These are phyloP conservation scores for Ctenicera cuprea DNA, from an alignment of 2,888 invertebrate genomes.

Conservation along the genomic window DNA sequence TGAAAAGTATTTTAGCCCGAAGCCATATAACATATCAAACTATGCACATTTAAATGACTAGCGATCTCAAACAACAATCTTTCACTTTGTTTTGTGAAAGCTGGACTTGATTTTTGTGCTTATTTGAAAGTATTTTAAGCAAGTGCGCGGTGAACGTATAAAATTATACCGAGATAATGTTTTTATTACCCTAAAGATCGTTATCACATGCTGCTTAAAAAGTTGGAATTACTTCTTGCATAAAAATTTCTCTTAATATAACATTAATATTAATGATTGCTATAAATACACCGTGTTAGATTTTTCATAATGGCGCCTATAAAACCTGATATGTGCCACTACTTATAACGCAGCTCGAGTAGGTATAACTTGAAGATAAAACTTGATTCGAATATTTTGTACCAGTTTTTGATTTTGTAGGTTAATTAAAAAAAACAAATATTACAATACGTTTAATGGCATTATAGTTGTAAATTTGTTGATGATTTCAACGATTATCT, in stretches of 20 bases:
- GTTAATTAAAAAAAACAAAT: too few relatives aligned
- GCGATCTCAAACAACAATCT: constrained; percentile 48
- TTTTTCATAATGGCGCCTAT: constrained; percentile 38
- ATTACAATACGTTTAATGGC: too few relatives aligned
- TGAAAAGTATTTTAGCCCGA: constrained; percentile 33
- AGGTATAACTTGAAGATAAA: background rate
- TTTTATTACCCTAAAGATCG: constrained; percentile 57
- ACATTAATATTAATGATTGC: constrained; percentile 56
- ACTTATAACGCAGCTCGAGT: background rate
- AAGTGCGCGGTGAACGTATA: constrained; percentile 54
- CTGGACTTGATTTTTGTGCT: constrained; percentile 55
- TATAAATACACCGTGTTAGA: constrained; percentile 47
- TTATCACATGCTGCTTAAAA: constrained; percentile 47
- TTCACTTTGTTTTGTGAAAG: constrained; percentile 60
- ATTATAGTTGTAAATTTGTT: too few relatives aligned
- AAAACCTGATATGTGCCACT: constrained; percentile 25
- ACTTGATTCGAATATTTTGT: background rate
- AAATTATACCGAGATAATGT: constrained; percentile 54
- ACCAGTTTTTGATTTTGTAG: too few relatives aligned
- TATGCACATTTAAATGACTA: constrained; percentile 31
- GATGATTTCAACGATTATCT: too few relatives aligned
- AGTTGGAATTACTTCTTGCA: constrained; percentile 47
- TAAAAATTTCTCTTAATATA: constrained; percentile 52
- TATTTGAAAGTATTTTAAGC: constrained; percentile 57
- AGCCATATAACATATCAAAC: constrained; percentile 35